These are phyloP conservation scores for Tamandua tetradactyla DNA, from an alignment of 2,797 vertebrate species.

Conservation along the genomic window DNA sequence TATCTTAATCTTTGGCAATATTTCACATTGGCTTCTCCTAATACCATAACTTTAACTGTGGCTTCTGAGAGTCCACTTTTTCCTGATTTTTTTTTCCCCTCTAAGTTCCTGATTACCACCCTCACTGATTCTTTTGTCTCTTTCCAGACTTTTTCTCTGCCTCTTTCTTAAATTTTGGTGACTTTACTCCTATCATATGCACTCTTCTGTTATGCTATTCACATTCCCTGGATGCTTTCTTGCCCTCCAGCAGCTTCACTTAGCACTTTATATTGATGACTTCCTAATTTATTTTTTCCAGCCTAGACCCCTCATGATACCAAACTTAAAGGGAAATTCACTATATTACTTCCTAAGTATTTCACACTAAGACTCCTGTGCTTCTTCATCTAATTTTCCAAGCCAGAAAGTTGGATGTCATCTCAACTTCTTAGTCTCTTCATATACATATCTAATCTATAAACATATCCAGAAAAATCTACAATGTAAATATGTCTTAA, in stretches of 20 bases:
- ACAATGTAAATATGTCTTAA: neutral
- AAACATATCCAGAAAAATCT: neutral
- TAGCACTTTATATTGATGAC: neutral
- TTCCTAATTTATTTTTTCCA: conserved; percentile 6
- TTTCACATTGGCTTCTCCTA: conserved; percentile 9
- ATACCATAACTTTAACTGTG: conserved; percentile 8
- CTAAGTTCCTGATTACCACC: neutral
- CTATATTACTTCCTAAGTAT: neutral
- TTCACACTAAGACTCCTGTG: neutral
- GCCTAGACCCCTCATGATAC: neutral
- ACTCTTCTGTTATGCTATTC: neutral
- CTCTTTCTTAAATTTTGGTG: conserved; percentile 11
- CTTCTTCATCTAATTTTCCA: neutral
- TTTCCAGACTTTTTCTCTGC: neutral
- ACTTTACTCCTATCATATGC: neutral
- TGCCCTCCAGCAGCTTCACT: neutral
- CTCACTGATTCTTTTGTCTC: neutral
- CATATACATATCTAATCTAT: neutral
- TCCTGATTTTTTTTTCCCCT: neutral
- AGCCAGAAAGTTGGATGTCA: neutral
- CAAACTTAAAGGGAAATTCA: conserved; percentile 23
- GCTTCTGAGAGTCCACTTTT: neutral
- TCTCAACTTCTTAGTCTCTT: neutral
- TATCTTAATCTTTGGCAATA: neutral
- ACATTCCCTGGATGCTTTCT: neutral